phyloP scores from a whole-genome alignment of 1,140 invertebrate genomes.

The Drosophila bocqueti region DNA sequence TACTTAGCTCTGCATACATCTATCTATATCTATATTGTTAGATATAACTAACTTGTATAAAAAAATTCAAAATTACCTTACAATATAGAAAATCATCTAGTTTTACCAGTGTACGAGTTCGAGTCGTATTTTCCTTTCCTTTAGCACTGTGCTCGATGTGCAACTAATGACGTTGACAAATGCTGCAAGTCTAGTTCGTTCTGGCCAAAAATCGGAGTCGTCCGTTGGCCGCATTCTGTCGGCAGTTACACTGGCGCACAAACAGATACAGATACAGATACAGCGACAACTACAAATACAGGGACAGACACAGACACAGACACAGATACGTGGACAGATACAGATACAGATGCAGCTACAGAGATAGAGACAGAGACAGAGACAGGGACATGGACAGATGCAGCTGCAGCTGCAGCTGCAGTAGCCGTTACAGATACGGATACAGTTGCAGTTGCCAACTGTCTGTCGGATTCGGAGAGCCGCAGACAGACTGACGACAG shows the following conservation, averaged over 20 bases:
- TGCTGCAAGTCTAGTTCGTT: slow-evolving; percentile 5
- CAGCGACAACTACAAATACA: background rate
- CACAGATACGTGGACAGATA: background rate
- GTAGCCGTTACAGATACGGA: background rate
- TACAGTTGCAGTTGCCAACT: slow-evolving; percentile 38
- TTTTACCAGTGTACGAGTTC: background rate
- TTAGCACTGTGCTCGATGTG: slow-evolving; percentile 4
- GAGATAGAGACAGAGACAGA: background rate
- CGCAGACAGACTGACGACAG: slow-evolving; percentile 63
- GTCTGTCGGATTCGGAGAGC: slow-evolving; percentile 19
- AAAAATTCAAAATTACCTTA: background rate
- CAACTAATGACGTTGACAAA: slow-evolving; percentile 54
- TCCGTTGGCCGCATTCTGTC: slow-evolving; percentile 3
- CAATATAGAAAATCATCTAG: background rate
- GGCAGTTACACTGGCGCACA: background rate
- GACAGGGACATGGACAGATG: background rate
- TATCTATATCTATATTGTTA: too few relatives aligned
- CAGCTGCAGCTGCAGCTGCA: slow-evolving; percentile 8
- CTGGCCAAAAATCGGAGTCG: slow-evolving; percentile 18
- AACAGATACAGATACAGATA: background rate
- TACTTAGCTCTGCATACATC: too few relatives aligned
- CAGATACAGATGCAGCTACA: background rate
- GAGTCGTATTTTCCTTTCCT: background rate
- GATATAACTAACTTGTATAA: background rate
- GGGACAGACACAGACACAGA: background rate